These are phyloP conservation scores for Pseudois nayaur DNA, from an alignment of 2,113 vertebrate species.

Conservation along the genomic window DNA sequence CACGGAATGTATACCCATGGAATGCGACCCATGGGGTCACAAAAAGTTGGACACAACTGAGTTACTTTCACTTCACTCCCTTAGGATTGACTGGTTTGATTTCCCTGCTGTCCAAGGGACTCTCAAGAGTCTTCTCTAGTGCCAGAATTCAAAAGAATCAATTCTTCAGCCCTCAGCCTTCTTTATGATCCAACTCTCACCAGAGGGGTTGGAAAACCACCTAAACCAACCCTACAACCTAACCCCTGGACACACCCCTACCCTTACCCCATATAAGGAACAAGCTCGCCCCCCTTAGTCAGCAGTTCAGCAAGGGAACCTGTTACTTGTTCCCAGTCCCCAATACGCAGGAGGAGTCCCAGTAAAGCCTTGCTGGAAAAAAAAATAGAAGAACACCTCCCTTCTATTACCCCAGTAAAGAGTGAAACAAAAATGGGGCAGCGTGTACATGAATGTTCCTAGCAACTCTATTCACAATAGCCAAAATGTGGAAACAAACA, in stretches of 20 bases:
- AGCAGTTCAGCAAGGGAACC: not conserved
- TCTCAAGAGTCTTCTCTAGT: not conserved
- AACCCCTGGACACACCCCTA: not conserved
- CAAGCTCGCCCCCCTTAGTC: not conserved
- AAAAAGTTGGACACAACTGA: not conserved
- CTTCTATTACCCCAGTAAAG: not conserved
- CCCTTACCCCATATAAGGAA: not conserved
- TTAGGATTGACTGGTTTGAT: not conserved
- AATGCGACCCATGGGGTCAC: too few relatives aligned
- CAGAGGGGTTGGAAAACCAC: not conserved
- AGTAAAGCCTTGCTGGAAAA: not conserved
- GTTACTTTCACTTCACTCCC: not conserved
- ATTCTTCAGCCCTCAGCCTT: not conserved
- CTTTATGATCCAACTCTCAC: not conserved
- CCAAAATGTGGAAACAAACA: not conserved
- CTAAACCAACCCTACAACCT: not conserved
- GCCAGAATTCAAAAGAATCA: not conserved
- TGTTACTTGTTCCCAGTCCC: not conserved
- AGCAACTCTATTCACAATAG: not conserved
- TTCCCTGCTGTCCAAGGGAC: not conserved
- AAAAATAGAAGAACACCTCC: not conserved
- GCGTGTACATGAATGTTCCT: not conserved
- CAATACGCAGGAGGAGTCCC: not conserved
- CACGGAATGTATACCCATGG: not conserved
- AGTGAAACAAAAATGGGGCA: not conserved